phyloP scores from a whole-genome alignment of 2,113 vertebrate genomes.

The Chitala chitala region DNA sequence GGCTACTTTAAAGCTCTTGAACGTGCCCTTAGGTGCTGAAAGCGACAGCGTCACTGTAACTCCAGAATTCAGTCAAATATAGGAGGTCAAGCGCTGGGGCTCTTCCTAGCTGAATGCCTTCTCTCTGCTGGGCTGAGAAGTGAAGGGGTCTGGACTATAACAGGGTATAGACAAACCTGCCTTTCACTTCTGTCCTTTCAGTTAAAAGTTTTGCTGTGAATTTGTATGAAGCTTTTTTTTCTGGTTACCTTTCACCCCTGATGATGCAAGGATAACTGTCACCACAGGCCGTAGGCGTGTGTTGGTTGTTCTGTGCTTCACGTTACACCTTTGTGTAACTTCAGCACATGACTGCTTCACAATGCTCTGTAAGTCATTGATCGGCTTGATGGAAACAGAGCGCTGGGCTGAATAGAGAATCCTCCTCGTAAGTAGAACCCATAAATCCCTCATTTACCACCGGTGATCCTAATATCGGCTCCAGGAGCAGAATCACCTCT shows the following conservation, averaged over 20 bases:
- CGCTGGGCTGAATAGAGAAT: conserved; percentile 46
- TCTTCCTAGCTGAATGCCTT: too few relatives aligned
- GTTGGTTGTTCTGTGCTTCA: too few relatives aligned
- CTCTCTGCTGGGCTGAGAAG: too few relatives aligned
- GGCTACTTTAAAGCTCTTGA: background rate
- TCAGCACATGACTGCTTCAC: background rate
- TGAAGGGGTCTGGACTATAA: too few relatives aligned
- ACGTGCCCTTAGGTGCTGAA: background rate
- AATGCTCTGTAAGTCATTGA: background rate
- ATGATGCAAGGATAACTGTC: too few relatives aligned
- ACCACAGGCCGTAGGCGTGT: too few relatives aligned
- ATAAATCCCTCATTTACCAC: conserved; percentile 68
- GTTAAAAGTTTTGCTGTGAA: too few relatives aligned
- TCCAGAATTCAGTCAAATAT: background rate
- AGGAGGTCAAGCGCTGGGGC: too few relatives aligned
- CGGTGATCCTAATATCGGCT: conserved; percentile 60
- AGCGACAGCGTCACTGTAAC: background rate
- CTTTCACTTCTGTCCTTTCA: too few relatives aligned
- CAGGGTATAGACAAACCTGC: too few relatives aligned
- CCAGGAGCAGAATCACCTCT: conserved; percentile 58
- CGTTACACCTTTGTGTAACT: too few relatives aligned
- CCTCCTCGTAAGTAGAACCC: conserved; percentile 54
- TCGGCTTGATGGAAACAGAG: conserved; percentile 42
- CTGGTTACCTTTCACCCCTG: background rate
- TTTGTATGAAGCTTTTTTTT: background rate